Conservation (phyloP, 1,140 invertebrate genomes). For the Drosophila erecta region DNA sequence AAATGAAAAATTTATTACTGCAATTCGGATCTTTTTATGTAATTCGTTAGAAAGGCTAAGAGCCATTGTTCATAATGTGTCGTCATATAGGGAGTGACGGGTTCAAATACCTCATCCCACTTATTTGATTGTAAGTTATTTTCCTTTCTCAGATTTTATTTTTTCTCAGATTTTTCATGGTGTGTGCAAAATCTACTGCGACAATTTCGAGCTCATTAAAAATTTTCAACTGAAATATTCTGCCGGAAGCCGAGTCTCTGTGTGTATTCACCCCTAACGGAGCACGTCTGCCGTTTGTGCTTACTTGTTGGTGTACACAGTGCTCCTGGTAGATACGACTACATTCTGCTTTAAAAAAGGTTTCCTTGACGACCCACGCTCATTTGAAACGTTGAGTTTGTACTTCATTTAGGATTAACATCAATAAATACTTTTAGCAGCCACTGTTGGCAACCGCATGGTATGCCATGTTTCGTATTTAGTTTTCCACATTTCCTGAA, state of each 20-base stretch:
- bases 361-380: not conserved
- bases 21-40: not conserved
- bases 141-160: not conserved
- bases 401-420: not conserved
- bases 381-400: not conserved
- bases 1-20: slow-evolving; percentile 28
- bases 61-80: slow-evolving; percentile 2
- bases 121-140: slow-evolving; percentile 23
- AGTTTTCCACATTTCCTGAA: slow-evolving; percentile 66
- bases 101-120: slow-evolving; percentile 1
- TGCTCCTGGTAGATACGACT: slow-evolving; percentile 20
- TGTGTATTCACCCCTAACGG: slow-evolving; percentile 28
- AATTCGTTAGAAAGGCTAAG: not conserved
- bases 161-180: slow-evolving; percentile 12
- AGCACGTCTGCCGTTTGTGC: slow-evolving; percentile 36
- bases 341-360: slow-evolving; percentile 16
- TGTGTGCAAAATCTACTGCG: slow-evolving; percentile 24
- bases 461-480: slow-evolving; percentile 49
- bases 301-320: slow-evolving; percentile 47
- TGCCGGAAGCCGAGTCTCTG: slow-evolving; percentile 60
- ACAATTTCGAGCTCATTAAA: slow-evolving; percentile 77
- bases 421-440: slow-evolving; percentile 23
- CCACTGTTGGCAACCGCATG: slow-evolving; percentile 20
- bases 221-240: slow-evolving; percentile 82
- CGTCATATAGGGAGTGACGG: slow-evolving; percentile 25